Base-by-base conservation (phyloP, 1,140 invertebrate genomes). In the Lanistes nyassanus region DNA sequence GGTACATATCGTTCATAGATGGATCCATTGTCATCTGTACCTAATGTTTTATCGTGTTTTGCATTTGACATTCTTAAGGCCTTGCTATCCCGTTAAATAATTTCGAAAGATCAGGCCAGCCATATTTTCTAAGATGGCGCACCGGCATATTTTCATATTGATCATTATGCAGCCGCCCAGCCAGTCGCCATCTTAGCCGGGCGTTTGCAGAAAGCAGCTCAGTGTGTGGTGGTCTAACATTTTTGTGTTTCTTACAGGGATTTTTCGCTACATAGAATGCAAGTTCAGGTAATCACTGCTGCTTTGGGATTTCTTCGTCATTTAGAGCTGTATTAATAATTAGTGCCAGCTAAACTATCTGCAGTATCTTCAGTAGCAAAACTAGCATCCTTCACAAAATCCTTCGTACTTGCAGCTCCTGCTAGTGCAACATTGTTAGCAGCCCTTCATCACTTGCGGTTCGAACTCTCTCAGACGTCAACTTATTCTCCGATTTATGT, bases 81-180 rank as follows among this genome's bases (percentile, higher is more conserved):
- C 42, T 47, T 47, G 42, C 42, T 47, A 47, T 47, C 42, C 42
- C 2, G 5, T 47, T 47, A 47, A 47, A 47, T 47, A 47, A 47
- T 47, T 47, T 47, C 42, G 56, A 26, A 65, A 36, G 21, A 23
- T 36, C 23, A 37, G 37, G 37, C 65, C 36, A 42, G 31, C 65
- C 65, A 67, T 67, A 67, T 67, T 67, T 67, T 37, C 36, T 36
- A 67, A 56, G 51, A 71, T 76, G 75, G 58, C 68, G 75, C 64
- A 62, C 75, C 75, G 75, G 75, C 75, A 76, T 76, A 76, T 76
- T 76, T 75, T 76, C 67, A 76, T 76, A 76, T 70, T 76, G 75
- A 76, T 76, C 68, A 76, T 76, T 76, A 76, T 76, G 75, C 75
- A 76, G 75, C 67, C 75, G 37, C 56, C 67, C 67, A 70, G 73